Conservation (phyloP, 2,797 vertebrate species). For the Hapalemur alaotrensis region DNA sequence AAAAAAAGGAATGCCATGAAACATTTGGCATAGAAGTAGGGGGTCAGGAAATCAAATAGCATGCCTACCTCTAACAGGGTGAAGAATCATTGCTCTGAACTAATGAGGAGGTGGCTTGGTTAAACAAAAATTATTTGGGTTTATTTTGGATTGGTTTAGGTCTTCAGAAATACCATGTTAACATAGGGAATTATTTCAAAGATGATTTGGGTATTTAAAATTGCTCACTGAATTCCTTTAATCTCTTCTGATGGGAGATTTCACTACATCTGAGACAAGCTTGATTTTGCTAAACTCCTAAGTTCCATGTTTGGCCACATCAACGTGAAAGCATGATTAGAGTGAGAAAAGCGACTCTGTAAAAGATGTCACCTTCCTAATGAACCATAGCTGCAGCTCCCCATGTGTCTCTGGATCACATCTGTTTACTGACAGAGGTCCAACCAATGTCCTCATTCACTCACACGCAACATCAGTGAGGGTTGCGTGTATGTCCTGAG, state of each 20-base stretch:
- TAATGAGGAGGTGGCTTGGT: slow-evolving; percentile 47
- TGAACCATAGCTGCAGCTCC: slow-evolving; percentile 67
- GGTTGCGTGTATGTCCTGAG: neutral
- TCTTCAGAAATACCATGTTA: slow-evolving; percentile 43
- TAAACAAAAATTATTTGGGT: slow-evolving; percentile 61
- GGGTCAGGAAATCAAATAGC: slow-evolving; percentile 17
- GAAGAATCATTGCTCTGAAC: slow-evolving; percentile 12
- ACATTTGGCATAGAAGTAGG: neutral
- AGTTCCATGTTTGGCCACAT: slow-evolving; percentile 53
- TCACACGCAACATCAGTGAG: slow-evolving; percentile 2
- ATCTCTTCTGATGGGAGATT: slow-evolving; percentile 58
- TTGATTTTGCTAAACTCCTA: slow-evolving; percentile 59
- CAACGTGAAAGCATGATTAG: slow-evolving; percentile 51
- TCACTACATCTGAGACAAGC: slow-evolving; percentile 58
- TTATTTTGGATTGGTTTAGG: slow-evolving; percentile 59
- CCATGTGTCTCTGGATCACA: slow-evolving; percentile 56
- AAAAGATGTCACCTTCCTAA: slow-evolving; percentile 57
- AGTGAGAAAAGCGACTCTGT: slow-evolving; percentile 21
- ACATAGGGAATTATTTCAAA: slow-evolving; percentile 57
- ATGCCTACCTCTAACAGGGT: neutral
- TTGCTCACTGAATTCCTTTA: slow-evolving; percentile 48
- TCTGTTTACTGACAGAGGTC: slow-evolving; percentile 61
- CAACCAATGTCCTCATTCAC: slow-evolving; percentile 58
- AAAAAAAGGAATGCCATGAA: neutral
- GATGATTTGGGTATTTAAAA: slow-evolving; percentile 54